Evolutionary conservation across 2,888 invertebrate species (phyloP), one percentile per base, ranked within the genome.

Genomic region (Graphium colonna): DNA sequence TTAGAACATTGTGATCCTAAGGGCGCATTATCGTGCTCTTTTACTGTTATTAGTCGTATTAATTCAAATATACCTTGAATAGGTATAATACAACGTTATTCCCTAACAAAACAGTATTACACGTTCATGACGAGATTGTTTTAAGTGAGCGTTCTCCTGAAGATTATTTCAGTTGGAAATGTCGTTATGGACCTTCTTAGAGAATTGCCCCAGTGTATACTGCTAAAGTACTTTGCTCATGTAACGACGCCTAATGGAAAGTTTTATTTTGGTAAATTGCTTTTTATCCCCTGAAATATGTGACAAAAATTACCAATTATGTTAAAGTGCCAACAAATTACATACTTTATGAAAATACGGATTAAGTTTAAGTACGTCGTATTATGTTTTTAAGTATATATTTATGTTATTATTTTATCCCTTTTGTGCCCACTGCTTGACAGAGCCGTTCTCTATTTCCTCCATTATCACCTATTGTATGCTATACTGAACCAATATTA

Each of bases 31-130:
- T 39, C 53, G 43, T 53, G 31, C 12, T 38, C 48, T 53, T 53
- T 53, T 53, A 53, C 31, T 43, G 48, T 53, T 53, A 53, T 53
- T 53, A 48, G 48, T 43, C 28, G 43, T 21, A 48, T 46, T n/a
- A 15, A 51, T 47, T 47, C 33, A 31, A 52, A 41, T 52, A 49
- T 18, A 48, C 48, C 48, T 48, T 48, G 21, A 40, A 17, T 38
- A 36, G n/a, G 12, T 33, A 47, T 36, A 21, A 52, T 21, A 26
- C 12, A 31, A 16, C 26, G 18, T 48, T 42, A 48, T 36, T 31
- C 38, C 46, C 21, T 42, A 46, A 52, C 52, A 46, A 46, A 49
- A 48, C 31, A 39, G 44, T 38, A 48, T 49, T 48, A 28, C 13
- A 39, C 38, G 28, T 31, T 31, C 18, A 17, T 44, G 36, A 47